phyloP scores from a whole-genome alignment of 2,888 invertebrate species.

The Drosophila siamana region DNA sequence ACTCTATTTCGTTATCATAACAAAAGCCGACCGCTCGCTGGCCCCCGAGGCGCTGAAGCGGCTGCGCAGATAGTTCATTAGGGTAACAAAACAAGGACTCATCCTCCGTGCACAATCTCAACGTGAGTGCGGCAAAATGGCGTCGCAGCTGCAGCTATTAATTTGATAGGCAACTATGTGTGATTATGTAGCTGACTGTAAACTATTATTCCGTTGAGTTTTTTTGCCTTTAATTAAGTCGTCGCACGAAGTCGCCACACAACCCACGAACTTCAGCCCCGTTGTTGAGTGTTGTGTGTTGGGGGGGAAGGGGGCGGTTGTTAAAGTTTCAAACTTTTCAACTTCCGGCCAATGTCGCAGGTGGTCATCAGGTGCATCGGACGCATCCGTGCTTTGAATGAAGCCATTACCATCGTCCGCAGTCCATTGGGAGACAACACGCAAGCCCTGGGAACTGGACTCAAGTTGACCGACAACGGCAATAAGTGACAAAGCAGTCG shows the following conservation, averaged over 20 bases:
- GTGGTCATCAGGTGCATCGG: slow-evolving; percentile 78
- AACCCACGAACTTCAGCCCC: slow-evolving; percentile 35
- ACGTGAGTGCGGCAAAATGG: slow-evolving; percentile 38
- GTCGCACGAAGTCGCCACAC: slow-evolving; percentile 56
- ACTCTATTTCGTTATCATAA: slow-evolving; percentile 53
- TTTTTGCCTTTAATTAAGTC: slow-evolving; percentile 66
- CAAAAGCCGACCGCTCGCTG: slow-evolving; percentile 60
- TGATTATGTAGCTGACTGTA: slow-evolving; percentile 22
- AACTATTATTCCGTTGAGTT: slow-evolving; percentile 44
- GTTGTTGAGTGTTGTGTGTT: neutral
- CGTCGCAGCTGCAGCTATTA: slow-evolving; percentile 47
- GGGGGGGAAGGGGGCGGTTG: neutral
- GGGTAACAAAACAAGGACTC: slow-evolving; percentile 43
- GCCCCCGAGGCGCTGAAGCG: slow-evolving; percentile 47
- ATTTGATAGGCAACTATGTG: slow-evolving; percentile 16
- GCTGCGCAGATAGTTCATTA: slow-evolving; percentile 59
- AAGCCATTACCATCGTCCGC: slow-evolving; percentile 62
- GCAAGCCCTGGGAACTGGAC: slow-evolving; percentile 68
- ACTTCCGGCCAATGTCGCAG: slow-evolving; percentile 82
- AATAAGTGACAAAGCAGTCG: slow-evolving; percentile 74
- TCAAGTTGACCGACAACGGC: slow-evolving; percentile 56
- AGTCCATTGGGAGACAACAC: slow-evolving; percentile 45
- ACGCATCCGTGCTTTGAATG: slow-evolving; percentile 69
- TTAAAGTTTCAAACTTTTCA: slow-evolving; percentile 81
- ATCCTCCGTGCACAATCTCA: slow-evolving; percentile 10